Evolutionary conservation across 2,888 invertebrate species (phyloP).

Genomic region (Lagria hirta): DNA sequence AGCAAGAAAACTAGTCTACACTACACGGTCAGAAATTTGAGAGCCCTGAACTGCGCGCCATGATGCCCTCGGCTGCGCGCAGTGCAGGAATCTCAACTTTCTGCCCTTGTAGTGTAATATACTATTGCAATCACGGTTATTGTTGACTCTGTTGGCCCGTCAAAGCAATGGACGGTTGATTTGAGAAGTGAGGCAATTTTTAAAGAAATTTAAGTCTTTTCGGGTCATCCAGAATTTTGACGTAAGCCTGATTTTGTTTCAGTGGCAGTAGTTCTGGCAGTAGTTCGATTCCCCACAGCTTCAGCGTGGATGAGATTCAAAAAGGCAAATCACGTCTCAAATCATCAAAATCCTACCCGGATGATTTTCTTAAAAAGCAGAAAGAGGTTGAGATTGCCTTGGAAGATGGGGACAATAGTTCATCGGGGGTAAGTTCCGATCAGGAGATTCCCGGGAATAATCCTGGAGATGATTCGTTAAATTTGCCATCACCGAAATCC

Average conservation of each 20-base stretch:
- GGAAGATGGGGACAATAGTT: slow-evolving; percentile 86
- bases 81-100: no score
- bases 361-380: slow-evolving; percentile 67
- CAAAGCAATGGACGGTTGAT: no score
- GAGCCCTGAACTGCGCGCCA: no score
- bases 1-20: no score
- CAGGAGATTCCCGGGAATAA: slow-evolving; percentile 74
- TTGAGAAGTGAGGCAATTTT: no score
- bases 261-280: slow-evolving; percentile 64
- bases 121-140: no score
- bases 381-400: slow-evolving; percentile 49
- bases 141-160: no score
- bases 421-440: slow-evolving; percentile 85
- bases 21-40: no score
- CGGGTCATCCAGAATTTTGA: no score
- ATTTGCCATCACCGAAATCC: slow-evolving; percentile 40
- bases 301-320: slow-evolving; percentile 87
- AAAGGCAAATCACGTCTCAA: slow-evolving; percentile 82
- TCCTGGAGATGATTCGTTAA: slow-evolving; percentile 54
- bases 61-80: no score
- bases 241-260: slow-evolving; percentile 9
- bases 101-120: no score
- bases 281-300: slow-evolving; percentile 78
- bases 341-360: slow-evolving; percentile 84
- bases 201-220: no score